phyloP scores from a whole-genome alignment of 2,797 vertebrate genomes.

The Eurystomus glaucurus region DNA sequence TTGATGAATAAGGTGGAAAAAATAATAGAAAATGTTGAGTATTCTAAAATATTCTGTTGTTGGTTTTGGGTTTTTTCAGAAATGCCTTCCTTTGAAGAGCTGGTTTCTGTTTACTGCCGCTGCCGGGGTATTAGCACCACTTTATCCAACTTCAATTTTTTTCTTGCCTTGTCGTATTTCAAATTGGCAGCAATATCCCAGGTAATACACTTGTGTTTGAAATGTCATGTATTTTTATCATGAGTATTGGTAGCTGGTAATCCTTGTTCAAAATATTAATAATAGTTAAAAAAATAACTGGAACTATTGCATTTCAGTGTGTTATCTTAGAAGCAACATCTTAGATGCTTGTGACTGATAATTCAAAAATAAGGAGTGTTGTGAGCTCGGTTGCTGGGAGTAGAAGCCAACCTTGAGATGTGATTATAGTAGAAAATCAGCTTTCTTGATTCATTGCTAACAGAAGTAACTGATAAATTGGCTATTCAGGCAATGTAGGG shows the following conservation, averaged over 20 bases:
- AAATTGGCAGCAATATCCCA: conserved; percentile 93
- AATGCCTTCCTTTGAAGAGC: conserved; percentile 86
- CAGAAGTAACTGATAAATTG: not conserved
- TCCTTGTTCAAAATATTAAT: not conserved
- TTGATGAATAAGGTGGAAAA: not conserved
- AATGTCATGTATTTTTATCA: not conserved
- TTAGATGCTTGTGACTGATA: not conserved
- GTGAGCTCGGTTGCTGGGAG: not conserved
- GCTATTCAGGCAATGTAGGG: not conserved
- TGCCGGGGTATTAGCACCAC: conserved; percentile 79
- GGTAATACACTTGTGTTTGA: conserved; percentile 79
- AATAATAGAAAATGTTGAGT: not conserved
- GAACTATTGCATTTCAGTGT: not conserved
- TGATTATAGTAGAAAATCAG: not conserved
- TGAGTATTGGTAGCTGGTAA: not conserved
- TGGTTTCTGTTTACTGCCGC: conserved; percentile 88
- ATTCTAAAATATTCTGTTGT: not conserved
- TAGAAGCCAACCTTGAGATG: not conserved
- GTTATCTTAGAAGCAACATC: not conserved
- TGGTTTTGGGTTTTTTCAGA: conserved; percentile 74
- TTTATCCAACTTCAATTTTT: conserved; percentile 89
- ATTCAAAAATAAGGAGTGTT: not conserved
- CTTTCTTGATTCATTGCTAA: not conserved
- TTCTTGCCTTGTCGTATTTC: conserved; percentile 91
- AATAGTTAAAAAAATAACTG: not conserved